Evolutionary conservation across 1,140 invertebrate genomes (phyloP), one percentile per base, ranked within the genome.

Genomic region (Acromyrmex heyeri): DNA sequence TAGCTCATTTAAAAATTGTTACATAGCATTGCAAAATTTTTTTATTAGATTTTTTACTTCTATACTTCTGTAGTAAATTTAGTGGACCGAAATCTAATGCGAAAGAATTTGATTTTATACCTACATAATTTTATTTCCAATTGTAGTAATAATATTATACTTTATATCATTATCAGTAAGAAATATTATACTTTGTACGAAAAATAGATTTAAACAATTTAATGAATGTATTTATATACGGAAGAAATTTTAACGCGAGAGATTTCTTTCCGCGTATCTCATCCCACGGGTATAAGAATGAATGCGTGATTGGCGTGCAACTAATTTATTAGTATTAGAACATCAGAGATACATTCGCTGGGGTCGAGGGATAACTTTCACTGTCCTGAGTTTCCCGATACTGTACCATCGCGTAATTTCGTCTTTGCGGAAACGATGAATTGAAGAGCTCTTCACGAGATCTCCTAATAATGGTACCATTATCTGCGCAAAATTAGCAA

Each of bases 291-390:
- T 38, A 48, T 34, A 10, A 69, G 64, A 30, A 81, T 38, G 67
- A 62, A 34, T 38, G 67, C 67, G 14, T 44, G 79, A 73, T 72
- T 30, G 16, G 18, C 67, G 53, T 61, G 78, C 65, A 44, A 21
- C 62, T 61, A 61, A 83, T 83, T 75, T 61, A 83, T 83, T 83
- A 50, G 79, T 61, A 83, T 83, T 83, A 50, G 69, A 83, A 44
- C 55, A 73, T 82, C 48, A 27, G 12, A 21, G 14, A 7, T 24
- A 21, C 65, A 24, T 70, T 65, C 78, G 24, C 57, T 30, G 27
- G 72, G 69, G 55, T 83, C 79, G 69, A 73, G 24, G 18, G 69
- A 73, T 83, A 69, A 75, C 79, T 83, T 83, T 83, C 79, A 61
- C 79, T 83, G 79, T 62, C 30, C 18, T 55, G 24, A 30, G 55